These are phyloP conservation scores for Trissolcus brochymenae DNA, from an alignment of 2,888 invertebrate species.

Conservation along the genomic window DNA sequence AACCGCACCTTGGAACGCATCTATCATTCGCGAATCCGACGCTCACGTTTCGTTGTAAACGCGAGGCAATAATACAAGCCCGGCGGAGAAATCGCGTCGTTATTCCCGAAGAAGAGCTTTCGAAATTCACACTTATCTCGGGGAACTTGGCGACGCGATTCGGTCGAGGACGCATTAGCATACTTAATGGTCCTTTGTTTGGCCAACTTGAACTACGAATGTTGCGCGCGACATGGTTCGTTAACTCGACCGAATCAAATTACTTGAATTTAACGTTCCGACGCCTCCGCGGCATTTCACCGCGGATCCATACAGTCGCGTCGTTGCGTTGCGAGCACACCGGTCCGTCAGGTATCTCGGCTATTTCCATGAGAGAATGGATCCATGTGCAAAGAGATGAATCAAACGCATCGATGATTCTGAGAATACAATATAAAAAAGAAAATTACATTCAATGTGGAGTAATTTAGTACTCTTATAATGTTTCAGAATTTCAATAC, in stretches of 20 bases:
- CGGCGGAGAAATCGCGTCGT: conserved; percentile 4
- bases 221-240: conserved; percentile 72
- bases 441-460: too few species aligned
- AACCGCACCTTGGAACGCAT: conserved; percentile 43
- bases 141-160: conserved; percentile 60
- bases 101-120: conserved; percentile 52
- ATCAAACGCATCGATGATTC: conserved; percentile 44
- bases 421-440: too few species aligned
- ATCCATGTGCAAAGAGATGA: conserved; percentile 38
- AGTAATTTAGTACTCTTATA: too few species aligned
- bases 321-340: conserved; percentile 53
- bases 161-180: conserved; percentile 67
- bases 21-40: conserved; percentile 39
- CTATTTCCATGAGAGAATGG: conserved; percentile 48
- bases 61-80: conserved; percentile 26
- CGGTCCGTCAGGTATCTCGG: conserved; percentile 48
- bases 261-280: conserved; percentile 71
- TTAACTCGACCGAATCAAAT: conserved; percentile 74
- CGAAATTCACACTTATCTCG: conserved; percentile 65
- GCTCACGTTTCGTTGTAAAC: conserved; percentile 35
- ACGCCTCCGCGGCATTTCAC: conserved; percentile 70
- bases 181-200: conserved; percentile 74
- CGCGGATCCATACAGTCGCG: conserved; percentile 54
- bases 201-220: conserved; percentile 72
- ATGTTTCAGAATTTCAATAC: too few species aligned